Percentiles rank a stretch among this genome's conserved stretches.
Conservation (phyloP, 2,888 invertebrate genomes). For the Leucozona laternaria region DNA sequence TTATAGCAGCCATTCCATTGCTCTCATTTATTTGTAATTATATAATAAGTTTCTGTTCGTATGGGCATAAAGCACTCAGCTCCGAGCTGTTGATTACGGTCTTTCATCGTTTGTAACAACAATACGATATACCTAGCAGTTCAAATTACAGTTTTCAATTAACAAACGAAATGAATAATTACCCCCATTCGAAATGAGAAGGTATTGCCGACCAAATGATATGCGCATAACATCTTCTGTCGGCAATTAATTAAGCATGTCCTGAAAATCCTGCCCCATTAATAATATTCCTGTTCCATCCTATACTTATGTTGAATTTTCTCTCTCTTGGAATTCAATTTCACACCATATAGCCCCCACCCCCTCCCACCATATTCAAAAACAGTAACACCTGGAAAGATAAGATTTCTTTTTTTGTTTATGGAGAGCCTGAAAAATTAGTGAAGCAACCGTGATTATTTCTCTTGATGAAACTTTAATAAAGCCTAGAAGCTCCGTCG, state of each 20-base stretch:
- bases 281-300: constrained; percentile 14
- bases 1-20: neutral
- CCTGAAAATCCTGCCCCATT: constrained; percentile 40
- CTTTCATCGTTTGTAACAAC: neutral
- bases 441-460: constrained; percentile 33
- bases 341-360: neutral
- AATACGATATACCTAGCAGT: neutral
- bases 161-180: constrained; percentile 37
- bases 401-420: neutral
- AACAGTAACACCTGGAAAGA: constrained; percentile 26
- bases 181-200: constrained; percentile 6
- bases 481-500: too few species aligned
- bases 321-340: constrained; percentile 1
- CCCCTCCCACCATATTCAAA: neutral
- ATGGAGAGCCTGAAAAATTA: constrained; percentile 5
- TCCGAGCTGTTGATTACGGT: constrained; percentile 9
- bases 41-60: constrained; percentile 5
- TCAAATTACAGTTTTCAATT: constrained; percentile 35
- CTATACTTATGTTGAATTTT: neutral
- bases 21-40: constrained; percentile 7
- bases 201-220: constrained; percentile 10
- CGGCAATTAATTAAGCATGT: constrained; percentile 54
- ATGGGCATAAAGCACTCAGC: neutral
- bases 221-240: constrained; percentile 40
- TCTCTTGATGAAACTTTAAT: constrained; percentile 47